A percentile compares a stretch with the other conserved stretches of the same genome.
Evolutionary conservation across 2,888 invertebrate species (phyloP).

Genomic region (Branchipolynoe longqiensis): DNA sequence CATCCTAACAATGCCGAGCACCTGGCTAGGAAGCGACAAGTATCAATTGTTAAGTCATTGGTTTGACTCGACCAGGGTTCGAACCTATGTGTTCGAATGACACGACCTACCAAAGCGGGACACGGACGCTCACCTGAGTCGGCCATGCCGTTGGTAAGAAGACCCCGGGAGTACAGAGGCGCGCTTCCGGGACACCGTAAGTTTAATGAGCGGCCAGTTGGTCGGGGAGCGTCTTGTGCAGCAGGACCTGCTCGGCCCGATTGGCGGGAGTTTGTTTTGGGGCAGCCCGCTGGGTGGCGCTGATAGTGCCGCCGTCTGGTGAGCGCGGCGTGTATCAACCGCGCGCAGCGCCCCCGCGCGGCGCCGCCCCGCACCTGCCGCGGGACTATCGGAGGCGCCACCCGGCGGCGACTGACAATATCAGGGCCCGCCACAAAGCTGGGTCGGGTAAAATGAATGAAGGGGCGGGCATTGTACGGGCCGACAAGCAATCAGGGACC

Average conservation of each 20-base stretch:
- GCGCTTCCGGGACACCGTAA: no score
- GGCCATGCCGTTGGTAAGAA: no score
- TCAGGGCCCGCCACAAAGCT: conserved; percentile 19
- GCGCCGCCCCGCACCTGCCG: neutral
- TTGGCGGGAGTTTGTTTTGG: neutral
- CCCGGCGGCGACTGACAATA: conserved; percentile 15
- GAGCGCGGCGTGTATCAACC: neutral
- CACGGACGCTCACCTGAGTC: no score
- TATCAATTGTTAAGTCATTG: no score
- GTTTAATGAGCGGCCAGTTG: neutral
- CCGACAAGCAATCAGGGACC: conserved; percentile 34
- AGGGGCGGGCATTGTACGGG: conserved; percentile 15
- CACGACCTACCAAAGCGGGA: no score
- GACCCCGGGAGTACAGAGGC: no score
- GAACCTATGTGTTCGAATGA: no score
- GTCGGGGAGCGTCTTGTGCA: neutral
- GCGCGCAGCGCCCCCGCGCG: neutral
- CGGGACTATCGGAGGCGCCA: conserved; percentile 17
- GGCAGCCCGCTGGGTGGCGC: conserved; percentile 2
- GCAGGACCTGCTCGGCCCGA: conserved; percentile 14
- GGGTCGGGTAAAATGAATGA: conserved; percentile 12
- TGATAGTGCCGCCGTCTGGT: conserved; percentile 1
- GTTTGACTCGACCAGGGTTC: no score
- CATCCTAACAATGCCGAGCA: no score
- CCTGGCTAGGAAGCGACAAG: no score